Evolutionary conservation across 2,113 vertebrate genomes (phyloP).

Genomic region (Reinhardtius hippoglossoides): DNA sequence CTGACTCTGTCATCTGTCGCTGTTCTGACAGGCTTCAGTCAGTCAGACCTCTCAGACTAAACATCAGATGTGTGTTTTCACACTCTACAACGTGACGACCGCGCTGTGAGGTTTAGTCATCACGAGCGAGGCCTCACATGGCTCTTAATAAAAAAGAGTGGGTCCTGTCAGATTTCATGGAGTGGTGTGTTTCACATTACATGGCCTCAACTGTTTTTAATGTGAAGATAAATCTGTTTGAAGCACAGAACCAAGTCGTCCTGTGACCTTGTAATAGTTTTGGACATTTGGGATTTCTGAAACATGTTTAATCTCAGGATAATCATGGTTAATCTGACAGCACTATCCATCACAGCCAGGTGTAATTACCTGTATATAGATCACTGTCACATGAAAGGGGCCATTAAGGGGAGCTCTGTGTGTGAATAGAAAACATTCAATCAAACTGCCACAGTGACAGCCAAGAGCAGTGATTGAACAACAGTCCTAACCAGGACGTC

Average conservation of each 20-base stretch:
- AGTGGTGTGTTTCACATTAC: background rate
- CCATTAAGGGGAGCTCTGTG: constrained; percentile 49
- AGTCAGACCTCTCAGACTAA: constrained; percentile 27
- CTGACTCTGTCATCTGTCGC: background rate
- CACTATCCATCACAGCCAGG: constrained; percentile 72
- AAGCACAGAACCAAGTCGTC: constrained; percentile 14
- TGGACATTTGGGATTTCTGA: constrained; percentile 65
- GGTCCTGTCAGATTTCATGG: background rate
- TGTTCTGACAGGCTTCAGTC: background rate
- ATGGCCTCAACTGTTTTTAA: background rate
- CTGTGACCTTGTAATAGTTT: constrained; percentile 61
- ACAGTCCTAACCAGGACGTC: constrained; percentile 48
- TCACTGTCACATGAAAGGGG: constrained; percentile 73
- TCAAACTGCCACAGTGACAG: constrained; percentile 60
- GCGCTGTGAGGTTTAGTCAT: background rate
- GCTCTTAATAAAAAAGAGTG: background rate
- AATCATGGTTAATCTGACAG: constrained; percentile 64
- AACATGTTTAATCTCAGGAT: constrained; percentile 76
- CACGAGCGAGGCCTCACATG: background rate
- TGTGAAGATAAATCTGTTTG: background rate
- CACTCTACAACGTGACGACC: constrained; percentile 1
- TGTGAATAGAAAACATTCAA: constrained; percentile 69
- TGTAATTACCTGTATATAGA: constrained; percentile 76
- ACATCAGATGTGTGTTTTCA: constrained; percentile 5
- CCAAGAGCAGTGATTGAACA: constrained; percentile 57